Percentiles rank a stretch among this genome's conserved stretches.
phyloP scores from a whole-genome alignment of 1,140 invertebrate genomes.

The Brachionus paranguensis region DNA sequence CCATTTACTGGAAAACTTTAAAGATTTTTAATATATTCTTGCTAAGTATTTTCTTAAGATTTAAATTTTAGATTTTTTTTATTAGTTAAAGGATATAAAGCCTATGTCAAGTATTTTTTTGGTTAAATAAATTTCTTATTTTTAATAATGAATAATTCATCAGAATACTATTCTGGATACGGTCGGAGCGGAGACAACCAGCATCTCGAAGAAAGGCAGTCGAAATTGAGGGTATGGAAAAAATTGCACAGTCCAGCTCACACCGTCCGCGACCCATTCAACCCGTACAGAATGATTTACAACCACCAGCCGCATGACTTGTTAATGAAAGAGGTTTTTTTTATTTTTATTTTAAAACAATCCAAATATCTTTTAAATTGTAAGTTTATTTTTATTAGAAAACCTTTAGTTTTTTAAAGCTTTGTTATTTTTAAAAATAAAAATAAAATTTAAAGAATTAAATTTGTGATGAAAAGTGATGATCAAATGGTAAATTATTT shows the following conservation, averaged over 20 bases:
- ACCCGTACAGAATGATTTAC: not conserved
- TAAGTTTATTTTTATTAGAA: not conserved
- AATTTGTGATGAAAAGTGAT: not conserved
- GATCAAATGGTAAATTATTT: not conserved
- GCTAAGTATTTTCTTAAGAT: constrained; percentile 2
- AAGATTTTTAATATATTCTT: not conserved
- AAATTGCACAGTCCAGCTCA: constrained; percentile 11
- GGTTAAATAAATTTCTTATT: not conserved
- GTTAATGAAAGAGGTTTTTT: not conserved
- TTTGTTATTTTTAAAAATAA: no score
- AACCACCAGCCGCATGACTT: not conserved
- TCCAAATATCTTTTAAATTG: not conserved
- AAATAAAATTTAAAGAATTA: no score
- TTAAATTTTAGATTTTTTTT: not conserved
- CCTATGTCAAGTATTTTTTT: constrained; percentile 4
- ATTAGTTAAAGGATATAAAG: not conserved
- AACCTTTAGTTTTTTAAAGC: not conserved
- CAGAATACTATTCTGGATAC: not conserved
- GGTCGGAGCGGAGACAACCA: not conserved
- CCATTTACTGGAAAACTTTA: not conserved
- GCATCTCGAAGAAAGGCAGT: not conserved
- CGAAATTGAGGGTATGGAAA: constrained; percentile 28
- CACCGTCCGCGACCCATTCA: not conserved
- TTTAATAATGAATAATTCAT: not conserved
- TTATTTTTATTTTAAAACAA: not conserved